phyloP scores from a whole-genome alignment of 2,113 vertebrate species.

The Cephalopholis sonnerati region DNA sequence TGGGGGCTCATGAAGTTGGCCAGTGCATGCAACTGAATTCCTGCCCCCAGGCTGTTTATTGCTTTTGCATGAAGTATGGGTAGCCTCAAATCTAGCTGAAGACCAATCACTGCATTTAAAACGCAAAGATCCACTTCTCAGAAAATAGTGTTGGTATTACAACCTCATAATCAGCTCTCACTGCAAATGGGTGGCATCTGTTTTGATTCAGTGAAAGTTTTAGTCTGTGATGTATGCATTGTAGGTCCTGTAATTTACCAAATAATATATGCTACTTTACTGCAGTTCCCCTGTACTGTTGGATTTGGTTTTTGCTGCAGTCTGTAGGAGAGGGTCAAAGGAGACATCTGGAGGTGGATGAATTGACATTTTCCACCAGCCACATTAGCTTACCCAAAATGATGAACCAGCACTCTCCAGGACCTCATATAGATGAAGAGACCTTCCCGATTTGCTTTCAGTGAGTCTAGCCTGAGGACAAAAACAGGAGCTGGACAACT shows the following conservation, averaged over 20 bases:
- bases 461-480: background rate
- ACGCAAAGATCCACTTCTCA: constrained; percentile 47
- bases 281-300: background rate
- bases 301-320: constrained; percentile 3
- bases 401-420: constrained; percentile 12
- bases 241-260: background rate
- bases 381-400: constrained; percentile 17
- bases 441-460: background rate
- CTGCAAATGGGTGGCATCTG: background rate
- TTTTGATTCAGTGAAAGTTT: background rate
- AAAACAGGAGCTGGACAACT: background rate
- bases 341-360: constrained; percentile 31
- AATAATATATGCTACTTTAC: background rate
- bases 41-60: constrained; percentile 65
- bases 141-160: background rate
- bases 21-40: constrained; percentile 25
- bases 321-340: constrained; percentile 35
- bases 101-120: constrained; percentile 57
- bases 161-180: constrained; percentile 1
- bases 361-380: constrained; percentile 37
- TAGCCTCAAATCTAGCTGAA: constrained; percentile 45
- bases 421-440: constrained; percentile 17
- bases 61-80: constrained; percentile 51
- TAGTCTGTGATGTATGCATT: background rate
- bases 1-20: background rate